Conservation (phyloP, 1,140 invertebrate species). For the Drosophila suzukii region DNA sequence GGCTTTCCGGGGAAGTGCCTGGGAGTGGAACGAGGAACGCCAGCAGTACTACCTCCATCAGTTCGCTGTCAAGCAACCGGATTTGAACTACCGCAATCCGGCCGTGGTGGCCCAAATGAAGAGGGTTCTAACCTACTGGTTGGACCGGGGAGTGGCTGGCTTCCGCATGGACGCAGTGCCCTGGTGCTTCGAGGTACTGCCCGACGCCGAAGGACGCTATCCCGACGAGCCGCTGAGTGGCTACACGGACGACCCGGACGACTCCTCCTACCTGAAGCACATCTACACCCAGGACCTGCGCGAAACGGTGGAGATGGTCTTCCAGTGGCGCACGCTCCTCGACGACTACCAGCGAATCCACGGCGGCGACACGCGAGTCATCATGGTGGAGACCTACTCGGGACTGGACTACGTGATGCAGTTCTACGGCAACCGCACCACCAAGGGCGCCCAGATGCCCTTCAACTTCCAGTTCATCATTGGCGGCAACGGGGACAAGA, state of each 20-base stretch:
- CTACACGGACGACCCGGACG: constrained; percentile 82
- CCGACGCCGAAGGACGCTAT: constrained; percentile 84
- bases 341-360: constrained; percentile 85
- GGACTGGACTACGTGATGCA: constrained; percentile 84
- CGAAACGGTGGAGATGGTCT: constrained; percentile 87
- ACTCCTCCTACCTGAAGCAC: constrained; percentile 87
- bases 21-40: constrained; percentile 87
- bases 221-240: constrained; percentile 86
- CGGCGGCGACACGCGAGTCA: constrained; percentile 86
- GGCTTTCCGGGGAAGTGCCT: constrained; percentile 87
- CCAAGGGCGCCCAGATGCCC: constrained; percentile 86
- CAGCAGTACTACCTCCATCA: constrained; percentile 89
- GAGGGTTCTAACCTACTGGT: constrained; percentile 90
- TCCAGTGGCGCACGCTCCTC: constrained; percentile 87
- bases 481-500: constrained; percentile 80
- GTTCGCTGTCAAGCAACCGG: constrained; percentile 87
- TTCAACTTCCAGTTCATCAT: constrained; percentile 87
- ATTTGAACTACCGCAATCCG: constrained; percentile 89
- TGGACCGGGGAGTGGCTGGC: constrained; percentile 90
- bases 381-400: constrained; percentile 90
- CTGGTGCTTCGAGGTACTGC: constrained; percentile 86
- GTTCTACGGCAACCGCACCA: constrained; percentile 86
- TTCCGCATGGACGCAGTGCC: constrained; percentile 89
- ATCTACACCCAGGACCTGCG: constrained; percentile 87
- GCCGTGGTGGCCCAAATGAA: constrained; percentile 88